Percentiles rank a stretch among this genome's conserved stretches.
Evolutionary conservation across 2,797 vertebrate species (phyloP).

Genomic region (Pseudomugil gertrudae): DNA sequence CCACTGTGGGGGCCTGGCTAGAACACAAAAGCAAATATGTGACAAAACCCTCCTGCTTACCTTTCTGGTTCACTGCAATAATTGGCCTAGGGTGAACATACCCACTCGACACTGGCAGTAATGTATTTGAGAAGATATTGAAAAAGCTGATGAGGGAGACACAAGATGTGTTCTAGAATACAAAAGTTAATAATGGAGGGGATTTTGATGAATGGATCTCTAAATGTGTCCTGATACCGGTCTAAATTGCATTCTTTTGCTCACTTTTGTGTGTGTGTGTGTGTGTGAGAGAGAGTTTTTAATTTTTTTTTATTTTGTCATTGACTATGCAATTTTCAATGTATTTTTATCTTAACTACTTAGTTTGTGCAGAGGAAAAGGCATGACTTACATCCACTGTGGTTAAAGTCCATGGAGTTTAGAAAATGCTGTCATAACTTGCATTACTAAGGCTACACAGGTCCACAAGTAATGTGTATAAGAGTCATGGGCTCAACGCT

Average conservation of each 20-base stretch:
- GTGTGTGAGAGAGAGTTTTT: slow-evolving; percentile 62
- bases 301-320: slow-evolving; percentile 78
- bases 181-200: slow-evolving; percentile 84
- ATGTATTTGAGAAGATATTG: slow-evolving; percentile 84
- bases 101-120: slow-evolving; percentile 73
- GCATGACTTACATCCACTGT: slow-evolving; percentile 51
- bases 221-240: slow-evolving; percentile 82
- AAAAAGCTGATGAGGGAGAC: slow-evolving; percentile 84
- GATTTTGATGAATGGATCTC: slow-evolving; percentile 85
- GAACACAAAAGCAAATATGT: slow-evolving; percentile 75
- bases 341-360: slow-evolving; percentile 63
- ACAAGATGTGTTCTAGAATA: slow-evolving; percentile 84
- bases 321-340: slow-evolving; percentile 79
- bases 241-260: slow-evolving; percentile 83
- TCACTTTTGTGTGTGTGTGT: slow-evolving; percentile 34
- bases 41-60: slow-evolving; percentile 71
- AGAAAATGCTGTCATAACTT: slow-evolving; percentile 47
- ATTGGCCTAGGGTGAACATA: slow-evolving; percentile 80
- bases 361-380: slow-evolving; percentile 72
- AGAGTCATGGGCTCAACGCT: slow-evolving; percentile 71
- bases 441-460: slow-evolving; percentile 48
- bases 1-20: slow-evolving; percentile 53
- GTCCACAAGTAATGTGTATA: slow-evolving; percentile 51
- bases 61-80: slow-evolving; percentile 79
- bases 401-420: slow-evolving; percentile 50